Evolutionary conservation across 2,113 vertebrate genomes (phyloP).

Genomic region (Anseranas semipalmata): DNA sequence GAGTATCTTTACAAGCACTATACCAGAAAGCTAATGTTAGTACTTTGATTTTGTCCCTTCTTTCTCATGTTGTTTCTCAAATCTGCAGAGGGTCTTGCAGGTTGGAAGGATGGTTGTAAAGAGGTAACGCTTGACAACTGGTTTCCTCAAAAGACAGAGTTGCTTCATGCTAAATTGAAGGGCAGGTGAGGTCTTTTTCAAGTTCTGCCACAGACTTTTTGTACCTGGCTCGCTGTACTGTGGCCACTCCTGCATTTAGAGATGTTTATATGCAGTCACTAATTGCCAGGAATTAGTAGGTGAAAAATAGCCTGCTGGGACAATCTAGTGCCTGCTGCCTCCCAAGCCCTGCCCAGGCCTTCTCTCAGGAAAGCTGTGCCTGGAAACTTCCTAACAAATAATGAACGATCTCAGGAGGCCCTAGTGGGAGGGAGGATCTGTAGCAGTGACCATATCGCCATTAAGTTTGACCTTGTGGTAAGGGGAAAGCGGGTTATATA

Average conservation of each 20-base stretch:
- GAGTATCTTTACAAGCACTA: neutral
- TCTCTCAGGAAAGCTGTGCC: neutral
- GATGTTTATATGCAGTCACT: neutral
- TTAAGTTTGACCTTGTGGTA: accelerated
- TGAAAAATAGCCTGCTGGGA: neutral
- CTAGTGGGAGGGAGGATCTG: neutral
- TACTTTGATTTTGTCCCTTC: neutral
- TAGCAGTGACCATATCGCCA: too few species aligned
- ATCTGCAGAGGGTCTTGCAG: neutral
- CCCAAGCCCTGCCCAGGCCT: neutral
- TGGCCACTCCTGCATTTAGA: neutral
- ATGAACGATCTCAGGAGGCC: neutral
- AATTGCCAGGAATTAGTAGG: neutral
- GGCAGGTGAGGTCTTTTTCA: neutral
- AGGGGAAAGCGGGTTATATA: neutral
- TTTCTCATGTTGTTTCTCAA: neutral
- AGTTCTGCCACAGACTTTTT: neutral
- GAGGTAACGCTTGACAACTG: neutral
- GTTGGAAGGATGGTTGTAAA: neutral
- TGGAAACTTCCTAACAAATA: neutral
- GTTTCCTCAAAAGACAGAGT: neutral
- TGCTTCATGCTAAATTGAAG: neutral
- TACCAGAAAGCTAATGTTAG: neutral
- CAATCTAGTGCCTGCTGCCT: neutral
- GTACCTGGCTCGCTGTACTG: neutral